Evolutionary conservation across 2,113 vertebrate genomes (phyloP), one percentile per base, ranked within the genome.

Genomic region (Columba livia): DNA sequence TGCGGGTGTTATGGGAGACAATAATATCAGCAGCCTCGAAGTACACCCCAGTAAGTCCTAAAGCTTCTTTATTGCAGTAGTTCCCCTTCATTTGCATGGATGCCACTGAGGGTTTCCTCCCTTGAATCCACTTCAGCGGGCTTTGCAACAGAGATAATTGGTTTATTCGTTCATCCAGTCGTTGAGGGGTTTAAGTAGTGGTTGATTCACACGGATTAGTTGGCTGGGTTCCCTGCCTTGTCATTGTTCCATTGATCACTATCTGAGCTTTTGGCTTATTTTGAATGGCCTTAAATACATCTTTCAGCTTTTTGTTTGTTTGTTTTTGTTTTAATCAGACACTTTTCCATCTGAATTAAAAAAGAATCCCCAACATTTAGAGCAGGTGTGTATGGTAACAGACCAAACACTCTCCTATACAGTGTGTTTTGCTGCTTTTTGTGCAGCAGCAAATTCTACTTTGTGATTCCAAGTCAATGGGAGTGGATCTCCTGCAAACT

Each of bases 161-260:
- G 74, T 21, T 93, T 48, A 83, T 79, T 77, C n/a, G 10, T 85
- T 89, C 62, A 60, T 38, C 44, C 85, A 85, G 90, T 71, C 31
- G 1, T 75, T 80, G 62, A 47, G 77, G 47, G 31, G 14, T 86
- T 90, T 58, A 91, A 91, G 54, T n/a, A 62, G 54, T 20, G 19
- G 72, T 70, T 90, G 69, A 93, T 96, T 97, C 90, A 51, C 31
- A 32, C 64, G 83, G 88, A 94, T 95, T 96, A 96, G 4, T 5
- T 77, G 72, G 42, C 83, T 90, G 88, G 32, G 51, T 83, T 96
- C 81, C 78, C 79, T 2, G 21, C 57, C 72, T 80, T 88, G 85
- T 36, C 85, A 93, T 90, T 94, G 88, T 92, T 58, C 71, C 60
- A 90, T 66, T 94, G 75, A 92, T 95, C 67, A 32, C 64, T 65